Conservation (phyloP, 2,113 vertebrate genomes). For the Gymnorhina tibicen region DNA sequence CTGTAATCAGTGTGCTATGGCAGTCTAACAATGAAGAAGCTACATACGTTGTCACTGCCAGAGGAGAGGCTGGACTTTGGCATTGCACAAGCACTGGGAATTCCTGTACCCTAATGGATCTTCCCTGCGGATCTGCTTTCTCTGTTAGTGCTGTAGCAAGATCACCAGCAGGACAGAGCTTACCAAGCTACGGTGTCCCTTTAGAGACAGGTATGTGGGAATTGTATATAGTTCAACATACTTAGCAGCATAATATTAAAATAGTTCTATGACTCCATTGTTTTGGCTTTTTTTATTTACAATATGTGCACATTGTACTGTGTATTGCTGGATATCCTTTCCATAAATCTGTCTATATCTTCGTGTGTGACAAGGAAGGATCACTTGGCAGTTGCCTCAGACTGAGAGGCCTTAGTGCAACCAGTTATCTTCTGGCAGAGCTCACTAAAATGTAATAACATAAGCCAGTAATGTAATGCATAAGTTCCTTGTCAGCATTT, state of each 20-base stretch:
- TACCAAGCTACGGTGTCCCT: constrained; percentile 83
- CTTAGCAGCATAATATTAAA: not conserved
- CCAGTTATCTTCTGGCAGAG: not conserved
- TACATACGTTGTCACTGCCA: constrained; percentile 75
- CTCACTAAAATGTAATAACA: not conserved
- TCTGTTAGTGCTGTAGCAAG: constrained; percentile 79
- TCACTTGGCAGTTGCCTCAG: not conserved
- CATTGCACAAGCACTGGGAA: constrained; percentile 68
- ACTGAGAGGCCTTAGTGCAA: not conserved
- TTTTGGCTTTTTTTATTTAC: not conserved
- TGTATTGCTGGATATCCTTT: not conserved
- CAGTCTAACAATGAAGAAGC: constrained; percentile 72
- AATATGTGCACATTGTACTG: not conserved
- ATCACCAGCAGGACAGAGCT: constrained; percentile 77
- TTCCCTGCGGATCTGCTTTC: constrained; percentile 83
- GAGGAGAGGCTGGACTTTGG: constrained; percentile 67
- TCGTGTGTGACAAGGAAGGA: not conserved
- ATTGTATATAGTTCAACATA: not conserved
- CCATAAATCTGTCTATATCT: not conserved
- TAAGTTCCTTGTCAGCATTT: not conserved
- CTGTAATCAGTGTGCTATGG: constrained; percentile 76
- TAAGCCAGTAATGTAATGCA: not conserved
- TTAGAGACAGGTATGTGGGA: constrained; percentile 83
- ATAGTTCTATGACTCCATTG: not conserved
- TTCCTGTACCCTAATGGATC: constrained; percentile 74